These are phyloP conservation scores for Horisme vitalbata DNA, from an alignment of 2,888 invertebrate species.

Conservation along the genomic window DNA sequence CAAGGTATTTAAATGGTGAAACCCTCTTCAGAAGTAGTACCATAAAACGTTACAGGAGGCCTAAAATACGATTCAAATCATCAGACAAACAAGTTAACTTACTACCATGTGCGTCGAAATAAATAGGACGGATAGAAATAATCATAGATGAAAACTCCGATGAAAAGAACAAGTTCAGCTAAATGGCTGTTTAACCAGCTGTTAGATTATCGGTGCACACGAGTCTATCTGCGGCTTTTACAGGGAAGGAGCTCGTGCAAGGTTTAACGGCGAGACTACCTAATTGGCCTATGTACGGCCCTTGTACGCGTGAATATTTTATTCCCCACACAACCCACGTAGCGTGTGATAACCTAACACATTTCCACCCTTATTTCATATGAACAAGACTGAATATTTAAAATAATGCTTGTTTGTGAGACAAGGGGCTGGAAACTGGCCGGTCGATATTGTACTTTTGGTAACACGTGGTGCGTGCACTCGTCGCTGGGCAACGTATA, in stretches of 20 bases:
- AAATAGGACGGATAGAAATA: too few relatives aligned
- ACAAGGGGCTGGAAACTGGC: slow-evolving; percentile 14
- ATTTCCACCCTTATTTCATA: slow-evolving; percentile 20
- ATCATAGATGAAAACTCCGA: too few relatives aligned
- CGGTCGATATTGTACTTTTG: slow-evolving; percentile 31
- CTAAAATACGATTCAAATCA: too few relatives aligned
- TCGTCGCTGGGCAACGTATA: slow-evolving; percentile 45
- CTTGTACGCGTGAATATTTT: slow-evolving; percentile 55
- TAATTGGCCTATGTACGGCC: slow-evolving; percentile 58
- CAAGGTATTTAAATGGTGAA: too few relatives aligned
- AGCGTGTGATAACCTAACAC: slow-evolving; percentile 12
- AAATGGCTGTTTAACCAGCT: too few relatives aligned
- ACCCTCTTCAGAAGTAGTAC: too few relatives aligned
- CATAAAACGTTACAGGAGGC: too few relatives aligned
- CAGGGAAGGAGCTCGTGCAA: slow-evolving; percentile 19
- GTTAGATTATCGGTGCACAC: too few relatives aligned
- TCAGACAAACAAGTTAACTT: too few relatives aligned
- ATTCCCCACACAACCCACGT: slow-evolving; percentile 35
- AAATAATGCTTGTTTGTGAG: slow-evolving; percentile 8
- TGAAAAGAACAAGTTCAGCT: too few relatives aligned
- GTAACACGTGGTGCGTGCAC: slow-evolving; percentile 35
- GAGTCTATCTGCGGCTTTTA: slow-evolving; percentile 14
- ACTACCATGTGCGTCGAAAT: too few relatives aligned
- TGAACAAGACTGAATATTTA: slow-evolving; percentile 12
- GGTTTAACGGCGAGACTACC: slow-evolving; percentile 45